A percentile compares a stretch with the other conserved stretches of the same genome.
Evolutionary conservation across 2,797 vertebrate genomes (phyloP).

Genomic region (Oryzias dopingdopingensis): DNA sequence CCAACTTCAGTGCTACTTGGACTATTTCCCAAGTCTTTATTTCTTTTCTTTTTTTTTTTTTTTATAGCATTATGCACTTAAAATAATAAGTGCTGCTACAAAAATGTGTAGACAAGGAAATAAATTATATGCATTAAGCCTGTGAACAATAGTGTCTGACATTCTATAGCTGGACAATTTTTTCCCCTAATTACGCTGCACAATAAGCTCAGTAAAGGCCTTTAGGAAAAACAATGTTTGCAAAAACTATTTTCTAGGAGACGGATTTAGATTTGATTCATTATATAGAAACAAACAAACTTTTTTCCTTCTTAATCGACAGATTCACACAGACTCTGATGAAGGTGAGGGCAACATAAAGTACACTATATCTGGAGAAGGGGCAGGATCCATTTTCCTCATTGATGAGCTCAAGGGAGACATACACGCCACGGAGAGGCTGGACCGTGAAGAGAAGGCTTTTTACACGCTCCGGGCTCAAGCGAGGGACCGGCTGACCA

Average conservation of each 20-base stretch:
- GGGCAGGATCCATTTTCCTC: slow-evolving; percentile 94
- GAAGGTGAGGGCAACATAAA: slow-evolving; percentile 96
- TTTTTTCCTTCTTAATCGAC: slow-evolving; percentile 31
- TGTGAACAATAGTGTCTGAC: background rate
- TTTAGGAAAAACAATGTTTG: no score
- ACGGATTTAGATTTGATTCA: background rate
- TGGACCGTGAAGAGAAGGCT: slow-evolving; percentile 94
- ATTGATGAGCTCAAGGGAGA: slow-evolving; percentile 95
- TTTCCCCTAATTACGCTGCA: background rate
- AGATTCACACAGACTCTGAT: slow-evolving; percentile 98
- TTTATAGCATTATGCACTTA: background rate
- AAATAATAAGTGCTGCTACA: background rate
- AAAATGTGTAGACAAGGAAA: background rate
- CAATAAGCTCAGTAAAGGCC: no score
- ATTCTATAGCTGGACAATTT: background rate
- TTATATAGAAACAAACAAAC: background rate
- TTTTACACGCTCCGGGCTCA: slow-evolving; percentile 94
- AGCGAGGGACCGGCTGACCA: slow-evolving; percentile 84
- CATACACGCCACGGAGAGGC: slow-evolving; percentile 93
- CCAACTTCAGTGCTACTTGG: no score
- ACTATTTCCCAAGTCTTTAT: no score
- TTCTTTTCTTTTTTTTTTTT: no score
- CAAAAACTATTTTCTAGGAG: no score
- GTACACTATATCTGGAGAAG: slow-evolving; percentile 98
- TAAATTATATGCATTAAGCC: background rate